These are phyloP conservation scores for Myotis daubentonii DNA, from an alignment of 2,797 vertebrate genomes.

Conservation along the genomic window DNA sequence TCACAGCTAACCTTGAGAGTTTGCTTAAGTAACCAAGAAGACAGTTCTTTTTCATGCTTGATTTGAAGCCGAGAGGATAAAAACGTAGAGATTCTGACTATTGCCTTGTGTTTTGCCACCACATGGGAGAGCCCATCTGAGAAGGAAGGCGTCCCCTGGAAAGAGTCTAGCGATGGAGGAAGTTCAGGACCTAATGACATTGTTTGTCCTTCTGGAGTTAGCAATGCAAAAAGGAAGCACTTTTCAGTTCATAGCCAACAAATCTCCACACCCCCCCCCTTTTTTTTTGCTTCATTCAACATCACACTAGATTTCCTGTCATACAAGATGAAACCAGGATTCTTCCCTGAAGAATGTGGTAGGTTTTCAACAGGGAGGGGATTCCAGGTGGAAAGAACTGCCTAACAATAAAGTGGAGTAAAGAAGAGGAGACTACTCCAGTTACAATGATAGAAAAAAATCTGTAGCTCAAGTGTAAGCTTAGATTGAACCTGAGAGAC, in stretches of 20 bases:
- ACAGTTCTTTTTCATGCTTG: neutral
- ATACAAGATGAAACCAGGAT: neutral
- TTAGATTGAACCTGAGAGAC: neutral
- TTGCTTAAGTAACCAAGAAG: neutral
- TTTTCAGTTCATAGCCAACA: neutral
- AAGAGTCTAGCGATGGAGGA: neutral
- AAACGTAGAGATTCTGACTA: neutral
- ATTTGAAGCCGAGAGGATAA: neutral
- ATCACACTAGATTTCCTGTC: neutral
- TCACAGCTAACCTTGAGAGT: neutral
- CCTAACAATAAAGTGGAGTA: neutral
- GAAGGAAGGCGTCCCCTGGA: neutral
- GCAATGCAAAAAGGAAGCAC: neutral
- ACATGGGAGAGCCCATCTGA: neutral
- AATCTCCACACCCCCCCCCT: neutral
- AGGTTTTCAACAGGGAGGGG: neutral
- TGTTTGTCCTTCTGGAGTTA: neutral
- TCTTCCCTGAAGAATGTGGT: neutral
- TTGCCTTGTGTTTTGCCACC: neutral
- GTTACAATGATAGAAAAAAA: neutral
- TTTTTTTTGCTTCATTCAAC: neutral
- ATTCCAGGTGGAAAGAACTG: neutral
- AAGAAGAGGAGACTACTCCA: constrained; percentile 1
- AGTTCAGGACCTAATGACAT: neutral
- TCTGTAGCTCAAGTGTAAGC: neutral